Base-by-base conservation (phyloP, 1,140 invertebrate species). In the Drosophila orena region DNA sequence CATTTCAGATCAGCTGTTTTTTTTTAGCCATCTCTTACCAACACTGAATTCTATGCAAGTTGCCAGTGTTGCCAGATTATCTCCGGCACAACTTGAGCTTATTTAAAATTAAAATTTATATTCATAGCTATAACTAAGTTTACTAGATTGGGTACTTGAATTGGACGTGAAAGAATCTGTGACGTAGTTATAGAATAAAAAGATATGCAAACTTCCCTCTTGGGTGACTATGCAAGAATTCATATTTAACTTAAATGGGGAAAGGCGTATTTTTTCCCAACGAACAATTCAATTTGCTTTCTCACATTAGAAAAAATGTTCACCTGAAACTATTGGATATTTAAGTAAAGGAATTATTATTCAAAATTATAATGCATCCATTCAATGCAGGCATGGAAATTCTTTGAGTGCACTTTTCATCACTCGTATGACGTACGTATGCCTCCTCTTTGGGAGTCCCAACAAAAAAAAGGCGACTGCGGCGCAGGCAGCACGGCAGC, bases 391-490 rank as follows among this genome's bases (percentile, higher is more conserved):
- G 7, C n/a, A n/a, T 40, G 6, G 7, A 44, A 20, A 24, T 24
- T 22, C 20, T 27, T 15, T 17, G 27, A 56, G 47, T 59, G 56
- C 30, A 60, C 24, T 24, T 5, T 24, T 24, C 24, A 0, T 4
- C 24, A 24, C 24, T 4, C 4, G 4, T 24, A 24, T 73, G 73
- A 73, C 74, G 79, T 56, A 46, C 42, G 22, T 24, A 12, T 11
- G 6, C 6, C 38, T 65, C 35, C 22, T 38, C 40, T 34, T 37
- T 76, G 83, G 70, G 70, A 88, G 70, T 83, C 70, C 78, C 75
- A 81, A 20, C 43, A 77, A 43, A 62, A 56, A 35, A 47, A 43
- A 20, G 54, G 5, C 40, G 27, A 22, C 56, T 4, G 55, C 62
- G 46, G 17, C 43, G 40, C n/a, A 8, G 17, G 10, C 42, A 50